Evolutionary conservation across 2,888 invertebrate genomes (phyloP).

Genomic region (Scrobipalpa atriplicella): DNA sequence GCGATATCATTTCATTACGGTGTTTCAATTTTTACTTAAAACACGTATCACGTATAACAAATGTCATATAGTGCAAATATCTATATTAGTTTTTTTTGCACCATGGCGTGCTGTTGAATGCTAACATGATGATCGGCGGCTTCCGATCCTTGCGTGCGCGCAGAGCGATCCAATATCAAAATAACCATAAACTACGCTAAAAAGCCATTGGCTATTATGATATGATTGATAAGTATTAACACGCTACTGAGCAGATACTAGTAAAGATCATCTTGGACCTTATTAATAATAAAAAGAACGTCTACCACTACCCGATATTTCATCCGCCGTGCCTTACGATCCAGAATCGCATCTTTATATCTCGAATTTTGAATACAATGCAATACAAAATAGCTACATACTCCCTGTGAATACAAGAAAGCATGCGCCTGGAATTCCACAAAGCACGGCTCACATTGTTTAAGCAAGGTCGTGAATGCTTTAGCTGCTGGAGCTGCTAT

Average conservation of each 20-base stretch:
- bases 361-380: no score
- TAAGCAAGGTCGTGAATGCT: slow-evolving; percentile 5
- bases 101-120: slow-evolving; percentile 15
- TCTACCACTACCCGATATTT: no score
- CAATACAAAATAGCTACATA: not conserved
- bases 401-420: not conserved
- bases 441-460: slow-evolving; percentile 5
- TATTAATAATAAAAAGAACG: no score
- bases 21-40: not conserved
- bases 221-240: not conserved
- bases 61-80: no score
- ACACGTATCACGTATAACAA: not conserved
- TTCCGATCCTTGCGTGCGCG: slow-evolving; percentile 63
- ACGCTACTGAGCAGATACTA: no score
- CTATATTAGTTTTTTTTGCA: not conserved
- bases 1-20: not conserved
- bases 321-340: no score
- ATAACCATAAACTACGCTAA: not conserved
- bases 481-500: not conserved
- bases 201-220: not conserved
- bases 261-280: no score
- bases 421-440: slow-evolving; percentile 4
- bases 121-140: slow-evolving; percentile 47
- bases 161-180: not conserved
- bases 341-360: no score